Conservation (phyloP, 2,797 vertebrate species). For the Melanotaenia pygmaea region DNA sequence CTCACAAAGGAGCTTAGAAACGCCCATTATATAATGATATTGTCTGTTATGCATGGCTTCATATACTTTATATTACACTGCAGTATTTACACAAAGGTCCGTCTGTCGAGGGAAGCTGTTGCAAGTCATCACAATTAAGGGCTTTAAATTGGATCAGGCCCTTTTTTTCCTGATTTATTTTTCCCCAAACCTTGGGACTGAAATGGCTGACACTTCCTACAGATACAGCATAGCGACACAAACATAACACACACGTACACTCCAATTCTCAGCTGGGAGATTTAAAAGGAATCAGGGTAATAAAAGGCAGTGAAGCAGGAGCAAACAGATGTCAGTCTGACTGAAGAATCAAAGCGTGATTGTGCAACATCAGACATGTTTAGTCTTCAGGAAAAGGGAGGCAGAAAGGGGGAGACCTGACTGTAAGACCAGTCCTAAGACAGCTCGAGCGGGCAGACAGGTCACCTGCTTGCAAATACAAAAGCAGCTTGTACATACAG, state of each 20-base stretch:
- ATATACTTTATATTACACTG: slow-evolving; percentile 65
- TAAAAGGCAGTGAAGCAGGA: slow-evolving; percentile 58
- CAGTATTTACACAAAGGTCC: slow-evolving; percentile 66
- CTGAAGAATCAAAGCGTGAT: slow-evolving; percentile 49
- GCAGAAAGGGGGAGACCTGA: slow-evolving; percentile 16
- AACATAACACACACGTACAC: slow-evolving; percentile 12
- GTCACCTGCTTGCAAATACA: slow-evolving; percentile 53
- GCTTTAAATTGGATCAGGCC: slow-evolving; percentile 62
- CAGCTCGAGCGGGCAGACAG: slow-evolving; percentile 43
- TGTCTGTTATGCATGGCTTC: slow-evolving; percentile 76
- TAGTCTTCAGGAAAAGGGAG: slow-evolving; percentile 32
- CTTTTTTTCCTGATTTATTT: slow-evolving; percentile 70
- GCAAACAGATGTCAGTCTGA: slow-evolving; percentile 54
- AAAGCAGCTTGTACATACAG: slow-evolving; percentile 69
- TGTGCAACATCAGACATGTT: slow-evolving; percentile 31
- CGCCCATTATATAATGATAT: slow-evolving; percentile 54
- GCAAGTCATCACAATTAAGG: slow-evolving; percentile 61
- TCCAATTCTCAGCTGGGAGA: slow-evolving; percentile 13
- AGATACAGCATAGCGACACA: slow-evolving; percentile 71
- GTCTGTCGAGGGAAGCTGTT: slow-evolving; percentile 59
- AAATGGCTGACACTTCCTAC: slow-evolving; percentile 87
- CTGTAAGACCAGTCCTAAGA: slow-evolving; percentile 43
- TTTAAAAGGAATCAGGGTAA: slow-evolving; percentile 46
- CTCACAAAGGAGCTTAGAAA: slow-evolving; percentile 55
- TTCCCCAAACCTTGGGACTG: slow-evolving; percentile 68